phyloP scores from a whole-genome alignment of 2,888 invertebrate species.

The Latrodectus elegans region DNA sequence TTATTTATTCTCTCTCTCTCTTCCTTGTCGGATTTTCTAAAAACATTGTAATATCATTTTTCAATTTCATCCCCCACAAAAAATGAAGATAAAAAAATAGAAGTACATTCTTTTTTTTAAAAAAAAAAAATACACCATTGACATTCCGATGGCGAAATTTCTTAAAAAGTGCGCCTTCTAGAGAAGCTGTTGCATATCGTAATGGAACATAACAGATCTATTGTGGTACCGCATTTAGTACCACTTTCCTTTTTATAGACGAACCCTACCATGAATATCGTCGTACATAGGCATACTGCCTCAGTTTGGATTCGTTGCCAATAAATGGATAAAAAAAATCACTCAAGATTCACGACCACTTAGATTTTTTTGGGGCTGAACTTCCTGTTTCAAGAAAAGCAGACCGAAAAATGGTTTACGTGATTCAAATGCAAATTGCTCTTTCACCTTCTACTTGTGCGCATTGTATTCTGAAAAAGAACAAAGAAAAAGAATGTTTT shows the following conservation, averaged over 20 bases:
- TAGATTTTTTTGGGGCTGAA: not conserved
- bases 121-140: not conserved
- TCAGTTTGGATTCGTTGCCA: not conserved
- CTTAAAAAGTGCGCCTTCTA: not conserved
- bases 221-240: not conserved
- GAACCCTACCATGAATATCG: not conserved
- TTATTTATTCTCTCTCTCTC: too few species aligned
- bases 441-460: not conserved
- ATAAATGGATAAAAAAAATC: not conserved
- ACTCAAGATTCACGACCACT: not conserved
- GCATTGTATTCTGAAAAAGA: not conserved
- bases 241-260: not conserved
- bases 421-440: constrained; percentile 50
- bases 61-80: too few species aligned
- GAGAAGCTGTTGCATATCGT: not conserved
- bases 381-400: not conserved
- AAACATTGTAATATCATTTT: too few species aligned
- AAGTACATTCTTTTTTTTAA: too few species aligned
- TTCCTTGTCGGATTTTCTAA: too few species aligned
- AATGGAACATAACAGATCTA: not conserved
- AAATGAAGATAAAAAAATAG: too few species aligned
- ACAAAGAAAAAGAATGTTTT: too few species aligned
- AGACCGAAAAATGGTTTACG: constrained; percentile 6
- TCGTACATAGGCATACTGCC: not conserved
- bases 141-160: not conserved